Evolutionary conservation across 2,888 invertebrate species (phyloP).

Genomic region (Chaetoderma sp.): DNA sequence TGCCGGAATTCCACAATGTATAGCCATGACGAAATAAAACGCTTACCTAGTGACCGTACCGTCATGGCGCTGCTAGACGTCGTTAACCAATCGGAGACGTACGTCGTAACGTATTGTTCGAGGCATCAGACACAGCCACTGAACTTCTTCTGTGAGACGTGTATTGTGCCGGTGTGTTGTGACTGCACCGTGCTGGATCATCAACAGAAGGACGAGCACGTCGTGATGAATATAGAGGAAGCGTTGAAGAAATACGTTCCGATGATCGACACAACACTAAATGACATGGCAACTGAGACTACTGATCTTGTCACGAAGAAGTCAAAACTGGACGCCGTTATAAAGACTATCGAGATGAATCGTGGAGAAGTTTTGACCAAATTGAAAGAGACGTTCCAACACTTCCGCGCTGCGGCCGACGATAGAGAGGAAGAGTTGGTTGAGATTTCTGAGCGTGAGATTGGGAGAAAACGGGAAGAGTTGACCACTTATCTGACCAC

Average conservation of each 20-base stretch:
- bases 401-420: constrained; percentile 52
- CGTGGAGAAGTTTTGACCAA: constrained; percentile 54
- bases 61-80: constrained; percentile 56
- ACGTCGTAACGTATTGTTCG: constrained; percentile 55
- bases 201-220: constrained; percentile 55
- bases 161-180: constrained; percentile 59
- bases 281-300: constrained; percentile 45
- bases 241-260: constrained; percentile 61
- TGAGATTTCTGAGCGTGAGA: constrained; percentile 53
- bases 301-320: constrained; percentile 48
- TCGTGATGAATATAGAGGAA: constrained; percentile 59
- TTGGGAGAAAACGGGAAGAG: constrained; percentile 50
- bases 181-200: constrained; percentile 63
- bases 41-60: constrained; percentile 60
- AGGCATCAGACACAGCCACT: constrained; percentile 61
- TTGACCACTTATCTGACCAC: constrained; percentile 51
- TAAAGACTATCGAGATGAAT: constrained; percentile 53
- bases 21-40: constrained; percentile 55
- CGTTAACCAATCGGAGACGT: constrained; percentile 50
- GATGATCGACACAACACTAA: constrained; percentile 52
- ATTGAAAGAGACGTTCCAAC: constrained; percentile 53
- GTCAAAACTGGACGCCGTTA: constrained; percentile 47
- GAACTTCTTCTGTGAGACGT: constrained; percentile 64
- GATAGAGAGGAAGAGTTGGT: constrained; percentile 56
- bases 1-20: constrained; percentile 57